A percentile compares a stretch with the other conserved stretches of the same genome.
These are phyloP conservation scores for Corythaeola cristata DNA, from an alignment of 2,113 vertebrate species.

Conservation along the genomic window DNA sequence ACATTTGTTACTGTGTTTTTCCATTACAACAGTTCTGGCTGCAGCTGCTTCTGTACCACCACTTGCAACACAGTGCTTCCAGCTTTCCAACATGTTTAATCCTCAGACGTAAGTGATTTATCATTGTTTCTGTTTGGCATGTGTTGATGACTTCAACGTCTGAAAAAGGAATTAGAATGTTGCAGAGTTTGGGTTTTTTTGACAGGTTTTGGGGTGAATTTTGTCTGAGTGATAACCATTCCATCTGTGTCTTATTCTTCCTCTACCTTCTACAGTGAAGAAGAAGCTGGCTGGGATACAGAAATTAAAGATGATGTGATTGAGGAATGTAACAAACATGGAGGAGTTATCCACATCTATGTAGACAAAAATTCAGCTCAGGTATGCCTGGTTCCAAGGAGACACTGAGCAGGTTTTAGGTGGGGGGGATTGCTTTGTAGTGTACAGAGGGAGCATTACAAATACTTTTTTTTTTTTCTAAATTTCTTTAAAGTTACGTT, in stretches of 20 bases:
- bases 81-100: slow-evolving; percentile 97
- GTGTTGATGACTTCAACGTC: not conserved
- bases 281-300: slow-evolving; percentile 89
- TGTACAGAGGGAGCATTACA: not conserved
- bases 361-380: slow-evolving; percentile 96
- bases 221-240: not conserved
- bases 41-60: slow-evolving; percentile 87
- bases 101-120: slow-evolving; percentile 85
- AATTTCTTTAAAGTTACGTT: not conserved
- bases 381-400: slow-evolving; percentile 68
- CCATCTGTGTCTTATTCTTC: not conserved
- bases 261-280: slow-evolving; percentile 78
- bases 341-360: slow-evolving; percentile 95
- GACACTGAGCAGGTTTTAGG: not conserved
- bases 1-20: not conserved
- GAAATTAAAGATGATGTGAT: slow-evolving; percentile 97
- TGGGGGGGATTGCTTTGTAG: not conserved
- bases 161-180: not conserved
- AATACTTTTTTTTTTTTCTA: not conserved
- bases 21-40: slow-evolving; percentile 73
- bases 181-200: not conserved
- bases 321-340: slow-evolving; percentile 98
- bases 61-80: slow-evolving; percentile 95
- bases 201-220: not conserved
- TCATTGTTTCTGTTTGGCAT: not conserved